Evolutionary conservation across 2,888 invertebrate species (phyloP), one percentile per base, ranked within the genome.

Genomic region (Napeogenes inachia): DNA sequence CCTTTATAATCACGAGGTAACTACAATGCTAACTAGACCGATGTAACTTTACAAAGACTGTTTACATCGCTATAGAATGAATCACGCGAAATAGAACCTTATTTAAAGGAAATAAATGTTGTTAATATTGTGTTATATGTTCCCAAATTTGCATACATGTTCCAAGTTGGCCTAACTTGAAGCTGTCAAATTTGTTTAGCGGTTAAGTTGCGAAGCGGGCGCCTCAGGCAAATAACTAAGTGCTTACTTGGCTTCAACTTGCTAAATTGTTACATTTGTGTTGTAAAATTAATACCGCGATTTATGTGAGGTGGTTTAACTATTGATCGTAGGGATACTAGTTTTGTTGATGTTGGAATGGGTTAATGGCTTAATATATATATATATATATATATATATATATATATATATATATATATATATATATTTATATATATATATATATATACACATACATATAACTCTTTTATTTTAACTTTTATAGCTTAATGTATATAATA

Each of bases 181-280:
- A 85, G 88, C 90, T 89, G 89, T 89, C 90, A 90, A 89, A 90
- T 89, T 89, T 89, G 89, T 89, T 89, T 87, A 89, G 89, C 82
- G 88, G 89, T 84, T 81, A 87, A 85, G 87, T 87, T 84, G 80
- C 75, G 75, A 81, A 76, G 80, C 78, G 78, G 10, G 10, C 78
- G 88, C 87, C 85, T 80, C 76, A 73, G 84, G 89, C 88, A 80
- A 81, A 82, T 81, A 85, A 84, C 86, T 87, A 87, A 88, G 82
- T 86, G 86, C 85, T 86, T 86, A 87, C 85, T 85, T 81, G 80
- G 82, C 76, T 87, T 78, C 81, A 81, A 85, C 83, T 84, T 86
- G 86, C 82, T 81, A 84, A 87, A 88, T 87, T 87, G 88, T 86
- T 85, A 84, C 85, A 85, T 90, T 89, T 89, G 87, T 85, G 84